Evolutionary conservation across 2,888 invertebrate species (phyloP).

Genomic region (Eledone cirrhosa): DNA sequence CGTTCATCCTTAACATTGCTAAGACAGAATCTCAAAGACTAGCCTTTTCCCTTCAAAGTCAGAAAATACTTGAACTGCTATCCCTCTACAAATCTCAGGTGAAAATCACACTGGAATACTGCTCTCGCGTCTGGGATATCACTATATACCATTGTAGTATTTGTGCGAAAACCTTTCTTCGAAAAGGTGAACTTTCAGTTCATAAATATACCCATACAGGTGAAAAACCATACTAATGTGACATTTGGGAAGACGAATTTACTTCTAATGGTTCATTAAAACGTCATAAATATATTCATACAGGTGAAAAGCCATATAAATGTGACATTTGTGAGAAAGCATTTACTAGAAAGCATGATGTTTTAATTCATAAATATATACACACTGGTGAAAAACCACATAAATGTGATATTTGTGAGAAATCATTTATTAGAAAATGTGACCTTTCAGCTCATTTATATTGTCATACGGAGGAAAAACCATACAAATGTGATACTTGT

Average conservation of each 20-base stretch:
- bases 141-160: no score
- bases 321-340: constrained; percentile 3
- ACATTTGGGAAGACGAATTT: constrained; percentile 4
- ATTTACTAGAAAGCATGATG: neutral
- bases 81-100: no score
- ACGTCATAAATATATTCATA: neutral
- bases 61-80: no score
- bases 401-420: neutral
- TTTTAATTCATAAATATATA: neutral
- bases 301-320: neutral
- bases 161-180: neutral
- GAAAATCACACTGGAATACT: no score
- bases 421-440: neutral
- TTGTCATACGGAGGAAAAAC: constrained; percentile 2
- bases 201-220: neutral
- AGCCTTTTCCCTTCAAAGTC: no score
- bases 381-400: constrained; percentile 1
- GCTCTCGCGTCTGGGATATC: no score
- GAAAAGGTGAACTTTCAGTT: neutral
- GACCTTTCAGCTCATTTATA: neutral
- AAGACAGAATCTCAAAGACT: no score
- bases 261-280: neutral
- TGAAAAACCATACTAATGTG: neutral
- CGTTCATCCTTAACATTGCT: no score
- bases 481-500: constrained; percentile 20